Base-by-base conservation (phyloP, 1,140 invertebrate species). In the Aphis gossypii region DNA sequence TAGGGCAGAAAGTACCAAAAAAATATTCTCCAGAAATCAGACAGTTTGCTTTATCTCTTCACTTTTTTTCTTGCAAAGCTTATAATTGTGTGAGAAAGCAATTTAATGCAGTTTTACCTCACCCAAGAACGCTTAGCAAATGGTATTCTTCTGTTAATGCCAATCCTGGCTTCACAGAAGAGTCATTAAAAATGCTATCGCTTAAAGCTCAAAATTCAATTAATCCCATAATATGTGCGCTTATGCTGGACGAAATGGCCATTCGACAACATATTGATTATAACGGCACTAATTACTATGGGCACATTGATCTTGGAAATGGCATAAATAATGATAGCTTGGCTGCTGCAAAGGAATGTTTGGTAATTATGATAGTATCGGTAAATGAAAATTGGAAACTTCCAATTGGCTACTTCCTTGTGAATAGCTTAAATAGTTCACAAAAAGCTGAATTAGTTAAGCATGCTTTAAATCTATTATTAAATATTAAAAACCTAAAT, bases 41-140 rank as follows among this genome's bases (percentile, higher is more conserved):
- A 68, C 51, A 68, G 2, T 91, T 91, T 91, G 90, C 56, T 44
- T 41, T 91, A 1, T 60, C 90, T 35, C 54, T 91, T n/a, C 90
- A 91, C 56, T 91, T 60, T 91, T 68, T 60, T 38, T 60, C n/a
- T 68, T 35, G 35, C 1, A 91, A 91, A 91, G 56, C 90, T 44
- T 91, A 91, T 76, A 23, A 68, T 30, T 91, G 41, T 91, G 90
- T 76, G 25, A 30, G 90, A 38, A 68, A 68, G 25, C 14, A 54
- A 20, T 91, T 91, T 68, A 68, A 91, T 54, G 41, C 90, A n/a
- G 41, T 68, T 11, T 60, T 91, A 21, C 90, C 90, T 23, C 48
- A 76, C 41, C n/a, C 56, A 44, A n/a, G n/a, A 68, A 91, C 90
- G 8, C 54, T 91, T 18, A 60, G 60, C 38, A 54, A 56, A 60